These are phyloP conservation scores for Megaceryle maxima DNA, from an alignment of 2,113 vertebrate species.

Conservation along the genomic window DNA sequence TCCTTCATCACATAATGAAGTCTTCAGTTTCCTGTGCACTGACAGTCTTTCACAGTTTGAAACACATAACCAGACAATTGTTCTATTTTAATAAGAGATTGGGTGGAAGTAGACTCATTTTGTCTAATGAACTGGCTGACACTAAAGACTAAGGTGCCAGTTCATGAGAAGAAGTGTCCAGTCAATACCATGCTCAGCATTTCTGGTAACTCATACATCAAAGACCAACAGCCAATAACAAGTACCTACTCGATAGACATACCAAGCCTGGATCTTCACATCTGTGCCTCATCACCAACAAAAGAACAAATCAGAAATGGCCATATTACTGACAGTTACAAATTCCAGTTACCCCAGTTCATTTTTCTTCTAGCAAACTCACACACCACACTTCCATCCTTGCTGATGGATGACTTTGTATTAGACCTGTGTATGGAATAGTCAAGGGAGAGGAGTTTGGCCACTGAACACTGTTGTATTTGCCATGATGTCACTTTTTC, in stretches of 20 bases:
- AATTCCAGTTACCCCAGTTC: not conserved
- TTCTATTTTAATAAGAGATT: not conserved
- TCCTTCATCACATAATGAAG: not conserved
- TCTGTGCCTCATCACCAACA: not conserved
- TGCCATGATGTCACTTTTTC: not conserved
- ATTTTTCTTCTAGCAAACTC: not conserved
- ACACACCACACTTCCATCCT: not conserved
- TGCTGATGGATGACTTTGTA: not conserved
- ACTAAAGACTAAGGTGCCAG: not conserved
- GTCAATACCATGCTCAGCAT: not conserved
- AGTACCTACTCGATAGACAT: not conserved
- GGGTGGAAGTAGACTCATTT: not conserved
- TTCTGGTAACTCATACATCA: not conserved
- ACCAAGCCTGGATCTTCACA: not conserved
- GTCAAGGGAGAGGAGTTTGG: not conserved
- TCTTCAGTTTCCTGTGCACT: not conserved
- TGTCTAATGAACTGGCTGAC: not conserved
- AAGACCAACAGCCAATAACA: not conserved
- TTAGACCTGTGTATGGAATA: not conserved
- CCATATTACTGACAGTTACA: not conserved
- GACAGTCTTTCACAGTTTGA: not conserved
- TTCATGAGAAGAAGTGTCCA: not conserved
- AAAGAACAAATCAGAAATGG: not conserved
- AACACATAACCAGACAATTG: not conserved
- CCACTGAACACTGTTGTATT: not conserved